Percentiles rank a stretch among this genome's conserved stretches.
phyloP scores from a whole-genome alignment of 2,888 invertebrate species.

The Thereva unica region DNA sequence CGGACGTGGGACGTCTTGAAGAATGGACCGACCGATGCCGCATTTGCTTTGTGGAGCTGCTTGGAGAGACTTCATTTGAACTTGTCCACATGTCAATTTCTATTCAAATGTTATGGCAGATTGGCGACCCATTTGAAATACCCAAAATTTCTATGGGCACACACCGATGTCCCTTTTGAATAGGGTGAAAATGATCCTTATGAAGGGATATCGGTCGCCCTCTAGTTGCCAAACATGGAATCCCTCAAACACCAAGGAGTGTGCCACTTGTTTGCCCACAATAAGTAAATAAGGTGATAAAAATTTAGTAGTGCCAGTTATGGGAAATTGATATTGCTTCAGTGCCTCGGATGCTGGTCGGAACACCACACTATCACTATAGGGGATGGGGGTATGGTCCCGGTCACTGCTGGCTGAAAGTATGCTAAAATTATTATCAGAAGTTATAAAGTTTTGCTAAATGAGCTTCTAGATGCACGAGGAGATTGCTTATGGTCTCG shows the following conservation, averaged over 20 bases:
- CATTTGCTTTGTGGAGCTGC: not conserved
- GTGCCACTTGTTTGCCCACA: conserved; percentile 35
- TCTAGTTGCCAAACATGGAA: not conserved
- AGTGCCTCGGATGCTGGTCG: no score
- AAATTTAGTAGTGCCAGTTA: conserved; percentile 32
- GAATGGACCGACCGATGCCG: no score
- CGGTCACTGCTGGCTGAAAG: no score
- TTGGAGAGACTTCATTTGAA: conserved; percentile 1
- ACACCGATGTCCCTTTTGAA: conserved; percentile 3
- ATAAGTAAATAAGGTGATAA: conserved; percentile 39
- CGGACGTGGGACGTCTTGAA: no score
- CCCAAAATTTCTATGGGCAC: conserved; percentile 8
- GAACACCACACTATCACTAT: no score
- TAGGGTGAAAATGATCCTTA: conserved; percentile 25
- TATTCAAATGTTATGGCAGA: conserved; percentile 37
- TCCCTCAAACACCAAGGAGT: not conserved
- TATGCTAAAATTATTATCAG: no score
- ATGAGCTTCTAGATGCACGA: no score
- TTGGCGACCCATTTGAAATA: conserved; percentile 26
- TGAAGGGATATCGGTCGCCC: not conserved
- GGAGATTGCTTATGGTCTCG: no score
- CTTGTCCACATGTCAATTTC: conserved; percentile 32
- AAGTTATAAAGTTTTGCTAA: no score
- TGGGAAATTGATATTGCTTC: conserved; percentile 31
- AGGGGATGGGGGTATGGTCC: no score